Percentiles rank a stretch among this genome's conserved stretches.
phyloP scores from a whole-genome alignment of 2,113 vertebrate species.

The Limnothrissa miodon region DNA sequence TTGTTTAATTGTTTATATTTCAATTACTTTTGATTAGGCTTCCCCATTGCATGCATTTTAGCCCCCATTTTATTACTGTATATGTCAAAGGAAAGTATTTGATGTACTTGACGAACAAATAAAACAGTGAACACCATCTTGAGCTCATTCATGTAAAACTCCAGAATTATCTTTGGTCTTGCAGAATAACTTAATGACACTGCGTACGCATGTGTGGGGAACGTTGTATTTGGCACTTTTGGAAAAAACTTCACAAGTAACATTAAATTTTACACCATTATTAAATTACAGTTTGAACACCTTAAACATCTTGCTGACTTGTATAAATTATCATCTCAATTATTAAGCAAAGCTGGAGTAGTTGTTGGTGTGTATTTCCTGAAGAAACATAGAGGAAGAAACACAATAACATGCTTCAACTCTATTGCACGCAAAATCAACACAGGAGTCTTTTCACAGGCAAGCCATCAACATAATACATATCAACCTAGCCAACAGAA shows the following conservation, averaged over 20 bases:
- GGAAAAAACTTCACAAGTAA: background rate
- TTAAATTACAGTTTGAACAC: background rate
- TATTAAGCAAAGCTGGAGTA: background rate
- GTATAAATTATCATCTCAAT: background rate
- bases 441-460: background rate
- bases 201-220: background rate
- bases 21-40: conserved; percentile 26
- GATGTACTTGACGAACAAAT: conserved; percentile 44
- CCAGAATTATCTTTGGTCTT: background rate
- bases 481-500: background rate
- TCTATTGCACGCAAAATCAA: background rate
- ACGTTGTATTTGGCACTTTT: background rate
- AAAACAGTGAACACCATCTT: conserved; percentile 46
- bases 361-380: conserved; percentile 5
- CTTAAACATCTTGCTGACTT: background rate
- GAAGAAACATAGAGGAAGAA: conserved; percentile 12
- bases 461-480: background rate
- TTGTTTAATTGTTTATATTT: conserved; percentile 35
- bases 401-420: conserved; percentile 9
- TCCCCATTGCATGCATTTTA: conserved; percentile 44
- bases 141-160: conserved; percentile 33
- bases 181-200: background rate
- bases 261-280: background rate
- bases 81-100: conserved; percentile 41
- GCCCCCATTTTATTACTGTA: conserved; percentile 43